These are phyloP conservation scores for Ophthalmolycus amberensis DNA, from an alignment of 2,113 vertebrate genomes.

Conservation along the genomic window DNA sequence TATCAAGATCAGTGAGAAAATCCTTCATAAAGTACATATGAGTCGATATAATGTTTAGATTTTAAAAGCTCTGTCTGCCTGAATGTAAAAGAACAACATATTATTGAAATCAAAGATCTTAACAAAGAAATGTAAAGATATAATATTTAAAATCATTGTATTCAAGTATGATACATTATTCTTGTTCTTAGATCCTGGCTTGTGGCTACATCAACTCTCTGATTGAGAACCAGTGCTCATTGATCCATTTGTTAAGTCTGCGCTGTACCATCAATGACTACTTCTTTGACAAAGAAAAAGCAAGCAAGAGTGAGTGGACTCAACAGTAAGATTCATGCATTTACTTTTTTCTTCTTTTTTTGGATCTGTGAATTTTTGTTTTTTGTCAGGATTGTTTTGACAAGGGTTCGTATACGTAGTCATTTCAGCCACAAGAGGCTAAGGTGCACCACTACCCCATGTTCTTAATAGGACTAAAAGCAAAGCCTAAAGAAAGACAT, in stretches of 20 bases:
- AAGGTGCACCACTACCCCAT: background rate
- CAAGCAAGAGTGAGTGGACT: background rate
- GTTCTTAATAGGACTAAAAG: background rate
- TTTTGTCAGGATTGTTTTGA: background rate
- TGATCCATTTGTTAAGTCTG: constrained; percentile 95
- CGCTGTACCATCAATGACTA: constrained; percentile 98
- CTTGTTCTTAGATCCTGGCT: constrained; percentile 89
- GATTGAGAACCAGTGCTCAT: constrained; percentile 91
- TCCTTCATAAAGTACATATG: too few species aligned
- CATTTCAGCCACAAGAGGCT: too few species aligned
- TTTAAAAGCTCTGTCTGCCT: background rate
- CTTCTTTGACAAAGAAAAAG: constrained; percentile 79
- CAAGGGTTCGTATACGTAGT: too few species aligned
- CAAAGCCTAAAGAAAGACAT: too few species aligned
- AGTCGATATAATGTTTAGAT: background rate
- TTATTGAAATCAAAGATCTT: background rate
- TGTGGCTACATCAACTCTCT: constrained; percentile 94
- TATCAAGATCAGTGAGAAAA: background rate
- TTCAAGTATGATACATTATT: background rate
- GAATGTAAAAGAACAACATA: background rate
- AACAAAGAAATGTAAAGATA: background rate
- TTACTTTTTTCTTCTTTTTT: background rate
- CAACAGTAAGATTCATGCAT: background rate
- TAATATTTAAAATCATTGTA: background rate
- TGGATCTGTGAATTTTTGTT: background rate